These are phyloP conservation scores for Muscicapa comitata DNA, from an alignment of 2,797 vertebrate species.

Conservation along the genomic window DNA sequence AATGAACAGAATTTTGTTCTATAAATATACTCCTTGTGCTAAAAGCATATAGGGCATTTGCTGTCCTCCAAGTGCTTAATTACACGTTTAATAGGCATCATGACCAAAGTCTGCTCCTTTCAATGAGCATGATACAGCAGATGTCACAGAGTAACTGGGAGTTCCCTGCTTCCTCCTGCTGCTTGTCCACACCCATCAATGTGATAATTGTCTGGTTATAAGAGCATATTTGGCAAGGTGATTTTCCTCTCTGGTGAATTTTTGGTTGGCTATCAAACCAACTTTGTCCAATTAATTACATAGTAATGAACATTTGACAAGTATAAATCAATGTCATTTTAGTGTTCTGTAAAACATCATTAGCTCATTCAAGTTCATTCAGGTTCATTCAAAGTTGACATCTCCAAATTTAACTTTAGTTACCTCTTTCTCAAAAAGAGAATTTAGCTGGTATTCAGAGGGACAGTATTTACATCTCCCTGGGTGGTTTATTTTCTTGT, in stretches of 20 bases:
- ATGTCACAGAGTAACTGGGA: neutral
- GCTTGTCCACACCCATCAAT: constrained; percentile 9
- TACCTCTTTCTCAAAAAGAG: neutral
- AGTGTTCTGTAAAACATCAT: constrained; percentile 15
- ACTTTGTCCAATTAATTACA: neutral
- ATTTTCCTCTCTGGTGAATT: constrained; percentile 33
- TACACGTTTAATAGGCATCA: neutral
- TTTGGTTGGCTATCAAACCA: neutral
- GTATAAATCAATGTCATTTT: neutral
- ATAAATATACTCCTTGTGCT: neutral
- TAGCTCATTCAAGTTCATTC: neutral
- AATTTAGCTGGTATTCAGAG: neutral
- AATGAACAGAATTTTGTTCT: neutral
- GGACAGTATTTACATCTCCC: neutral
- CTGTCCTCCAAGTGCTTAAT: neutral
- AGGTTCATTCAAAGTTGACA: neutral
- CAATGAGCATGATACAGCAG: neutral
- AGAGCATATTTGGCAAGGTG: constrained; percentile 39
- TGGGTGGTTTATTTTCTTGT: neutral
- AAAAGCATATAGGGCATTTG: neutral
- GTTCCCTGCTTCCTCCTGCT: constrained; percentile 16
- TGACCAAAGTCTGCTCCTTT: neutral
- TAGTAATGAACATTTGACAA: neutral
- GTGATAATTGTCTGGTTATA: neutral
- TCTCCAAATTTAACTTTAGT: neutral